Evolutionary conservation across 1,140 invertebrate genomes (phyloP), one percentile per base, ranked within the genome.

Genomic region (Drosophila hydei): DNA sequence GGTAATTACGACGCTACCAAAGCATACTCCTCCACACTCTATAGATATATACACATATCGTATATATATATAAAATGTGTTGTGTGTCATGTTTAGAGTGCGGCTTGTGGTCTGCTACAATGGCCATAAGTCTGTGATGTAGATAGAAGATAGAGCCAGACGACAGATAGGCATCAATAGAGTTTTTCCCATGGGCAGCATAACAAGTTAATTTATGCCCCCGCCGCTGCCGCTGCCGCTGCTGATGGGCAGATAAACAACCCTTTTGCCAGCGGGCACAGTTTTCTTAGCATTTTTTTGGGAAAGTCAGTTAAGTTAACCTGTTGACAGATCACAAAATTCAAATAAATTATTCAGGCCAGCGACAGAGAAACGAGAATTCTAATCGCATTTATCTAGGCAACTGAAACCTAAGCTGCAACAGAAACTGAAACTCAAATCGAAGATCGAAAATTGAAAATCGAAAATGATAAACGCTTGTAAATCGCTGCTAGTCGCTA

Each of bases 191-290:
- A 83, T 61, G 68, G 30, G 54, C 58, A 16, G 77, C 48, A 74
- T 77, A 88, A 88, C 83, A 88, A 89, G 83, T 88, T 88, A 88
- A 88, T 88, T 88, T 88, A 88, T 88, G 75, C 78, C 59, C 45
- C 60, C 60, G 67, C 64, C 67, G 45, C 36, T 3, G 50, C 55
- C 56, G 67, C 64, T 65, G 52, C 18, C 19, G 65, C 45, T 70
- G 72, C 51, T 18, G 70, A 30, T 65, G n/a, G 25, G 23, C 21
- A 50, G 81, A 87, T 87, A 79, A 81, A 43, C 70, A 78, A 69
- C 52, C 79, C 75, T 69, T 75, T 65, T 64, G 47, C 63, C 21
- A 14, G 38, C n/a, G 38, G 38, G 7, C 38, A 42, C 38, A 40
- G 38, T 40, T 40, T 40, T 16, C 38, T 42, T 42, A 42, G 7